Conservation (phyloP, 23 tunicate genomes). For the Halocynthia roretzi region DNA sequence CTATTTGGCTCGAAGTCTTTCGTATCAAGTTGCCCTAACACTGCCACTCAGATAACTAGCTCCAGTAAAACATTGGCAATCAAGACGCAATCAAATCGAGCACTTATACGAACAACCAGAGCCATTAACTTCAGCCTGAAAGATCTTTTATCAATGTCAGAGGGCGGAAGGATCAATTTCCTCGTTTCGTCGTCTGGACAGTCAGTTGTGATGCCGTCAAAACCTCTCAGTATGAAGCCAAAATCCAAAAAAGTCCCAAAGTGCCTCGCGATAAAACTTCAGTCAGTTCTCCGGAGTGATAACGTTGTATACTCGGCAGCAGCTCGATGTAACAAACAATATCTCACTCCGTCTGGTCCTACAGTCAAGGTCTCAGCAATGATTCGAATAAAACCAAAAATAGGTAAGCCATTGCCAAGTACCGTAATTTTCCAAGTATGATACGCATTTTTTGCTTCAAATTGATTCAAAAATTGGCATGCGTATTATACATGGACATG, state of each 20-base stretch:
- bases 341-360: no score
- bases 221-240: background rate
- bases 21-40: background rate
- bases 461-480: no score
- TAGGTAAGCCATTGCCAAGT: no score
- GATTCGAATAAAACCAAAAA: no score
- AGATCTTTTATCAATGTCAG: background rate
- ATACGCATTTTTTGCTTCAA: no score
- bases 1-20: background rate
- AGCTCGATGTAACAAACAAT: no score
- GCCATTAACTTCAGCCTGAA: background rate
- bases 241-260: background rate
- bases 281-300: background rate
- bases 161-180: constrained; percentile 8
- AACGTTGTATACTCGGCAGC: no score
- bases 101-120: background rate
- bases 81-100: background rate
- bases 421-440: no score
- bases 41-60: background rate
- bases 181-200: constrained; percentile 5
- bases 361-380: no score
- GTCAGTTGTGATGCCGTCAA: constrained; percentile 2
- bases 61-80: no score
- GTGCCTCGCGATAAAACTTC: constrained; percentile 15
- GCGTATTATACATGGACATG: no score